phyloP scores from a whole-genome alignment of 2,113 vertebrate species.

The Galemys pyrenaicus region DNA sequence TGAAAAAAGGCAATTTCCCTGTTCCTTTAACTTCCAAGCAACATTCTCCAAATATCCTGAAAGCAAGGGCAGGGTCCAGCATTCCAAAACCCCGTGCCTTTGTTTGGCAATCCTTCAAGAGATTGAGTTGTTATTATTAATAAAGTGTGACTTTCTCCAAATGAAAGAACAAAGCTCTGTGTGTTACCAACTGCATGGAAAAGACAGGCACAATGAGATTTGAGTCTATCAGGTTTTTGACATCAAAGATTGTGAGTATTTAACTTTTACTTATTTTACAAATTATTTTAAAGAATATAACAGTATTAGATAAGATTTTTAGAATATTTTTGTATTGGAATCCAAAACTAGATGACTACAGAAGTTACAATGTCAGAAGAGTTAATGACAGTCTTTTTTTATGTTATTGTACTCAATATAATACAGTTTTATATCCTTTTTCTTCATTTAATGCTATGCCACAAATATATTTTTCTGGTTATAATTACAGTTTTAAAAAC shows the following conservation, averaged over 20 bases:
- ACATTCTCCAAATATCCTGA: constrained; percentile 61
- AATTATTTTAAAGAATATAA: constrained; percentile 6
- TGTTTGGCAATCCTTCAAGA: constrained; percentile 39
- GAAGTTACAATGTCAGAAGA: not conserved
- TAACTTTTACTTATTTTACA: constrained; percentile 43
- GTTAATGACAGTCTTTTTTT: not conserved
- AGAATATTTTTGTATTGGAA: constrained; percentile 35
- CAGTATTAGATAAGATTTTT: not conserved
- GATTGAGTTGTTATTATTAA: constrained; percentile 72
- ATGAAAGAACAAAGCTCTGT: constrained; percentile 67
- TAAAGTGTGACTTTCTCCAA: constrained; percentile 75
- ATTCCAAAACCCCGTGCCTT: constrained; percentile 50
- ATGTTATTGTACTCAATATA: not conserved
- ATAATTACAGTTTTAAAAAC: not conserved
- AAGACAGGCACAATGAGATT: constrained; percentile 40
- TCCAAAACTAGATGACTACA: not conserved
- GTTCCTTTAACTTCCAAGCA: constrained; percentile 62
- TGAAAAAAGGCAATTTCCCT: constrained; percentile 62
- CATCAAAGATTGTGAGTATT: not conserved
- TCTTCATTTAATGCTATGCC: constrained; percentile 17
- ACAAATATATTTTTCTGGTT: constrained; percentile 27
- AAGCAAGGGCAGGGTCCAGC: constrained; percentile 55
- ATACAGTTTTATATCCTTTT: not conserved
- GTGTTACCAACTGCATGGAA: constrained; percentile 51
- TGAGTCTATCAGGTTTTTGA: constrained; percentile 21